Evolutionary conservation across 2,113 vertebrate genomes (phyloP), one percentile per base, ranked within the genome.

Genomic region (Rhineura floridana): DNA sequence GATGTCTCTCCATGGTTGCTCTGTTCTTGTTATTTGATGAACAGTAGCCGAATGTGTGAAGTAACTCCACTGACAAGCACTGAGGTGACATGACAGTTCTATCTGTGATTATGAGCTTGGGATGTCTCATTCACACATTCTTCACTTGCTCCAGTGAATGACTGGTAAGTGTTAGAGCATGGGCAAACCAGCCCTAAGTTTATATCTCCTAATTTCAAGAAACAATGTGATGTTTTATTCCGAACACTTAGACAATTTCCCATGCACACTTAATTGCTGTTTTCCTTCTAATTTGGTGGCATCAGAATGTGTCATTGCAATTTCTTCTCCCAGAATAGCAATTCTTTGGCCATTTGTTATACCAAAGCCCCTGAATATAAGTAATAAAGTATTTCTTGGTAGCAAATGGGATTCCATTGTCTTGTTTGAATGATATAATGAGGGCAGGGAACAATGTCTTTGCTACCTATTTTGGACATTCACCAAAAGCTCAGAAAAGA

Each of bases 381-480:
- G n/a, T 62, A 30, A 23, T 25, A 52, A 52, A 52, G 46, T 70
- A 48, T 55, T 80, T 79, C 76, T 52, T 52, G 33, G 33, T 28
- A 39, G 13, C 55, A 48, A 80, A 70, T 42, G 0, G 63, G 25
- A 76, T 87, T 4, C 63, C 21, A 80, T 87, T 87, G 85, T 87
- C 50, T 79, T 80, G 13, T 44, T 69, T 59, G 55, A 59, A 19
- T 87, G 85, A 87, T 79, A 78, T 70, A 87, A 80, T 87, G 85
- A 87, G 76, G 76, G n/a, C 76, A 87, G 46, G 48, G 76, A 69
- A 39, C 70, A 23, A 36, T 65, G 1, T 21, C 25, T 70, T 30
- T 30, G 46, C 36, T 80, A 52, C 62, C 85, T 87, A 63, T 42
- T 55, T 69, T 78, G 76, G 80, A 87, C 63, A 70, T 42, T 52